A percentile compares a stretch with the other conserved stretches of the same genome.
phyloP scores from a whole-genome alignment of 2,113 vertebrate genomes.

The Lasiurus borealis region DNA sequence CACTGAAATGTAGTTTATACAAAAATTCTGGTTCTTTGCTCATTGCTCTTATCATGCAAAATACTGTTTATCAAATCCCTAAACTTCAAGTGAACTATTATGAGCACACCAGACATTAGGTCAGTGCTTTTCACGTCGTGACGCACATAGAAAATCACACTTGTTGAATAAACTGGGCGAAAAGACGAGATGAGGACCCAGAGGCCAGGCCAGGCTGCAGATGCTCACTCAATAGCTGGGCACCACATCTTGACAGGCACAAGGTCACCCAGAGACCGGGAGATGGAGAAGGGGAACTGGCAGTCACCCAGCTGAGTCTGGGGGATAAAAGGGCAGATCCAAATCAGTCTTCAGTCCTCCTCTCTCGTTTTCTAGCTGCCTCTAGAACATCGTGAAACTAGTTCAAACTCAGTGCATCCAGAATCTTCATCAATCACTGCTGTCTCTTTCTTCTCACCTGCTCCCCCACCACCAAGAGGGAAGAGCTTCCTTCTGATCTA shows the following conservation, averaged over 20 bases:
- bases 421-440: background rate
- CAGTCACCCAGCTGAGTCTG: background rate
- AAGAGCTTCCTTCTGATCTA: background rate
- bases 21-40: background rate
- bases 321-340: background rate
- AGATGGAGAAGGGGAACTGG: background rate
- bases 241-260: background rate
- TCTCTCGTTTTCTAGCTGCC: background rate
- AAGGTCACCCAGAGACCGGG: background rate
- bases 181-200: background rate
- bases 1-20: background rate
- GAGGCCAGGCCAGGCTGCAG: background rate
- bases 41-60: background rate
- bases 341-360: background rate
- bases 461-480: background rate
- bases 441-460: background rate
- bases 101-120: background rate
- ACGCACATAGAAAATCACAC: background rate
- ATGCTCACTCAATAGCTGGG: background rate
- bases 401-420: background rate
- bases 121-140: background rate
- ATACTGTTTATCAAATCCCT: background rate
- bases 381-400: background rate
- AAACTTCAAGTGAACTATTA: background rate
- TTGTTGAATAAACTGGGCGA: background rate